Conservation (phyloP, 1,140 invertebrate genomes). For the Triops cancriformis region DNA sequence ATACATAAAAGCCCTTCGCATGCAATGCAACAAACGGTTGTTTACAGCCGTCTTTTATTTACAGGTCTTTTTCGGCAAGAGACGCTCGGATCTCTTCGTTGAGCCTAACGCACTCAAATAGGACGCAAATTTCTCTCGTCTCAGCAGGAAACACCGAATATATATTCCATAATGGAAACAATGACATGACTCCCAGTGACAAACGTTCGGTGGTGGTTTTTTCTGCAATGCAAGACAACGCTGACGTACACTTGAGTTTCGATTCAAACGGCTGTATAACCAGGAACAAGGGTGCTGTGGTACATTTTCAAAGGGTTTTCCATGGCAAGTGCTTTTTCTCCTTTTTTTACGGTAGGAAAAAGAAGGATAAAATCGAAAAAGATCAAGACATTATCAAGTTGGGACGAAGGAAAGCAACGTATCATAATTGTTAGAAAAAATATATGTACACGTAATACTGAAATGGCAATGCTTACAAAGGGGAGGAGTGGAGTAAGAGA, state of each 20-base stretch:
- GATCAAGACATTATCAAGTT: neutral
- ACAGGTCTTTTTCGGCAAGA: too few species aligned
- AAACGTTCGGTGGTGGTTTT: too few species aligned
- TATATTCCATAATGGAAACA: neutral
- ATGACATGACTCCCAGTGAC: neutral
- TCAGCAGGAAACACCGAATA: too few species aligned
- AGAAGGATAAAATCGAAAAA: neutral
- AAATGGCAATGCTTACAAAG: neutral
- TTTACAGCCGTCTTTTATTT: neutral
- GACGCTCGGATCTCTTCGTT: too few species aligned
- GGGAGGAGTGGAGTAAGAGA: neutral
- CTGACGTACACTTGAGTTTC: too few species aligned
- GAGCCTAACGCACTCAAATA: too few species aligned
- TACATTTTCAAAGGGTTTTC: neutral
- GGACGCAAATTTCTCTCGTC: too few species aligned
- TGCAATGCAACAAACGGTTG: neutral
- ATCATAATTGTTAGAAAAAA: neutral
- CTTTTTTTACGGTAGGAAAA: too few species aligned
- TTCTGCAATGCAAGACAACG: too few species aligned
- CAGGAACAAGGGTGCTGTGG: slow-evolving; percentile 1
- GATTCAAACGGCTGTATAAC: neutral
- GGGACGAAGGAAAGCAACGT: neutral
- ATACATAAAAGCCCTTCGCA: neutral
- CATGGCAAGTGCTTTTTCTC: too few species aligned
- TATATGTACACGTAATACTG: neutral